Evolutionary conservation across 2,888 invertebrate species (phyloP).

Genomic region (Phyto melanocephala): DNA sequence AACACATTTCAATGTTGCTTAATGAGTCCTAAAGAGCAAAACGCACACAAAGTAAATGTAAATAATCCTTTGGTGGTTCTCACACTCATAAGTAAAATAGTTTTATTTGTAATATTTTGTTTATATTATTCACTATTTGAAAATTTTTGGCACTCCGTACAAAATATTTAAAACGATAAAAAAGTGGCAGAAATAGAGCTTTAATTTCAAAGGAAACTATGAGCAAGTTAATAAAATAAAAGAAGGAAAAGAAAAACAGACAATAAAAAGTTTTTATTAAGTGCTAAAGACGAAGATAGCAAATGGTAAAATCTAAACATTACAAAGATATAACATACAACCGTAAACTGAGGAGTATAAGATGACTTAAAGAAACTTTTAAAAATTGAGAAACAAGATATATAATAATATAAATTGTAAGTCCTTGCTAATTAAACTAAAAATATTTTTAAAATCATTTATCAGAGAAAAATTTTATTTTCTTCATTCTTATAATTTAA

Average conservation of each 20-base stretch:
- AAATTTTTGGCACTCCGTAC: neutral
- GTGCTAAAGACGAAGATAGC: neutral
- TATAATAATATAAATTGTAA: too few species aligned
- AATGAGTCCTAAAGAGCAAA: neutral
- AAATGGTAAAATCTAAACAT: neutral
- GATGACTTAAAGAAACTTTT: too few species aligned
- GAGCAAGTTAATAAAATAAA: neutral
- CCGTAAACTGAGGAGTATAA: too few species aligned
- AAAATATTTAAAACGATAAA: neutral
- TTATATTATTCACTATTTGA: too few species aligned
- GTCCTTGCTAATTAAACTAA: too few species aligned
- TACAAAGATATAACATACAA: too few species aligned
- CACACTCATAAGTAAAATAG: neutral
- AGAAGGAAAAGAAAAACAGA: too few species aligned
- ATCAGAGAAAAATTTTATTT: too few species aligned
- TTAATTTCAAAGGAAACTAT: slow-evolving; percentile 7
- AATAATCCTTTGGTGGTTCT: slow-evolving; percentile 3
- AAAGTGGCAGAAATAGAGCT: neutral
- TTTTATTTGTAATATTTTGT: neutral
- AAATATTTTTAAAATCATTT: too few species aligned
- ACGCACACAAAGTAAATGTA: slow-evolving; percentile 20
- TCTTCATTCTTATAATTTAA: too few species aligned
- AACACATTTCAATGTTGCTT: neutral
- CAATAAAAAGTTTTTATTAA: neutral
- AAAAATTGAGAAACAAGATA: too few species aligned